Evolutionary conservation across 1,140 invertebrate genomes (phyloP).

Genomic region (Paraescarpia echinospica): DNA sequence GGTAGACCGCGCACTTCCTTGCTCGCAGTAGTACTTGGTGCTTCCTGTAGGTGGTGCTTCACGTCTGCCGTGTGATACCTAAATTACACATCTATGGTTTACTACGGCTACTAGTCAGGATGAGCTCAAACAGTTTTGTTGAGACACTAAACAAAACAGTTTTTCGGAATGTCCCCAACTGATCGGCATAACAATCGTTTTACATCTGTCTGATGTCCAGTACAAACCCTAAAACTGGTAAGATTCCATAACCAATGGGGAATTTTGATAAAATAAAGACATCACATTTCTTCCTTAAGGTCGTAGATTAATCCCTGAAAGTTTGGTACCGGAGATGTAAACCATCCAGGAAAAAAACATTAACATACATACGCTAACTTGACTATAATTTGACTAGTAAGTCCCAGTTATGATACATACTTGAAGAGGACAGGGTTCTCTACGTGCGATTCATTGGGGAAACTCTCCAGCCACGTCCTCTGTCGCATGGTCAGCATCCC

Average conservation of each 20-base stretch:
- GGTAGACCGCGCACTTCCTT: conserved; percentile 50
- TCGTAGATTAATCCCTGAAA: not conserved
- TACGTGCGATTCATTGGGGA: conserved; percentile 51
- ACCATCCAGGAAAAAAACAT: not conserved
- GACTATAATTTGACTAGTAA: not conserved
- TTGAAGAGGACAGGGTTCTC: conserved; percentile 54
- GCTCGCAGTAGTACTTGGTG: conserved; percentile 36
- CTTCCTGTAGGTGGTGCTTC: conserved; percentile 35
- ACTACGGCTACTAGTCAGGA: not conserved
- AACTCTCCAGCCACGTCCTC: conserved; percentile 48
- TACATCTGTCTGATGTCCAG: no score
- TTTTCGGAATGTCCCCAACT: no score
- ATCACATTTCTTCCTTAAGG: not conserved
- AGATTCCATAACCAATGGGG: no score
- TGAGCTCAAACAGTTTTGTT: not conserved
- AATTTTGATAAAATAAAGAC: not conserved
- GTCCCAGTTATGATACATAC: conserved; percentile 38
- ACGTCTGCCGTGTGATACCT: conserved; percentile 29
- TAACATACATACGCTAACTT: not conserved
- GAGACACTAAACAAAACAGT: not conserved
- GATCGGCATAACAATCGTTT: no score
- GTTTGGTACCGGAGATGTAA: not conserved
- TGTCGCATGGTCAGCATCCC: conserved; percentile 46
- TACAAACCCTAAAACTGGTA: no score
- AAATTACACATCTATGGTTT: not conserved